Conservation (phyloP, 2,113 vertebrate species). For the Mesoclemmys tuberculata region DNA sequence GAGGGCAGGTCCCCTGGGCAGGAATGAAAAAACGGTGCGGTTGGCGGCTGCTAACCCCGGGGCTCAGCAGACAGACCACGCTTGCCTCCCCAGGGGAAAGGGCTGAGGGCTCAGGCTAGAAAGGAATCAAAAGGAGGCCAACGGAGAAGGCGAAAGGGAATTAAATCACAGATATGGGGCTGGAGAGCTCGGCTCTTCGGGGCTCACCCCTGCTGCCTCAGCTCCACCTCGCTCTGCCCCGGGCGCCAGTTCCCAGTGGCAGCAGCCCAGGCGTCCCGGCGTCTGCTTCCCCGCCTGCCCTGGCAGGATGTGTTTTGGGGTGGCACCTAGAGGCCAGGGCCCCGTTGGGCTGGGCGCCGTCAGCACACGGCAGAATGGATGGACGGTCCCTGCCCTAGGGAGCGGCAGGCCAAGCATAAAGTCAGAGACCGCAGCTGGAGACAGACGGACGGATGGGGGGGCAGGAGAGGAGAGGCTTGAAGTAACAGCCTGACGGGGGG, state of each 20-base stretch:
- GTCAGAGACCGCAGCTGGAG: neutral
- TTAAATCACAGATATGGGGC: neutral
- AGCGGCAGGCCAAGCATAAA: no score
- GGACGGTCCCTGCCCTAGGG: neutral
- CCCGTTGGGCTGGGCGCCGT: no score
- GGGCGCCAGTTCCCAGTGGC: no score
- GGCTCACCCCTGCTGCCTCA: neutral
- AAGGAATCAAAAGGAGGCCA: neutral
- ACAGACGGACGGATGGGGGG: neutral
- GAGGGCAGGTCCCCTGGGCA: neutral
- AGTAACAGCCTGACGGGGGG: neutral
- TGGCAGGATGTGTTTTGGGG: neutral
- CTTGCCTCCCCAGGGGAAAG: accelerated
- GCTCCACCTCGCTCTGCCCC: neutral
- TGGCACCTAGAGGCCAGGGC: no score
- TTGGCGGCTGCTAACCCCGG: neutral
- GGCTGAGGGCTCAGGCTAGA: neutral
- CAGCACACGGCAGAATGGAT: neutral
- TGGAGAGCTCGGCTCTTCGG: neutral
- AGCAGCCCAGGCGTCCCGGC: neutral
- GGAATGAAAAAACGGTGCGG: neutral
- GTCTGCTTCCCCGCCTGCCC: no score
- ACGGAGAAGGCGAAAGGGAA: neutral
- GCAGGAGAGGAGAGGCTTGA: neutral
- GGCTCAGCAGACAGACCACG: neutral